Base-by-base conservation (phyloP, 2,797 vertebrate species). In the Oreochromis mossambicus region DNA sequence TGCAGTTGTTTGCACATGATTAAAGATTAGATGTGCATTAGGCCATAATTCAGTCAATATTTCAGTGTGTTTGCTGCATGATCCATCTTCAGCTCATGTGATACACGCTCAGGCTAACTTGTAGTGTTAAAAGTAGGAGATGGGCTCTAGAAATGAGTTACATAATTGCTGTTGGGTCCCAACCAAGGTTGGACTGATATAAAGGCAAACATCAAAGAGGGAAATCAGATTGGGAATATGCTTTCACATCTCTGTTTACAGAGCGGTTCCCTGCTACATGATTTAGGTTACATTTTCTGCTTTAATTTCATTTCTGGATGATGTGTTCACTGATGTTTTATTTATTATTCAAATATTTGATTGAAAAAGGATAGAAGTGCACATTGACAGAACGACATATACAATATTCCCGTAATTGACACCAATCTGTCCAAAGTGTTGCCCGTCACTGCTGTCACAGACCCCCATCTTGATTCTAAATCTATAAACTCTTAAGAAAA, bases 1-100 rank as follows among this genome's bases (percentile, higher is more conserved):
- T 84, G 66, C 61, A 78, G 79, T 85, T 91, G 87, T 87, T 83
- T 84, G 73, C 88, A 58, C 86, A 85, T 87, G 87, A 92, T 88
- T 94, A 41, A 91, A 91, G 91, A 93, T 94, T 92, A 91, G 82
- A 92, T 77, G 81, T 94, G 79, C 93, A 95, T 91, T 93, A 94
- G 87, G 70, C 55, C 17, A 80, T 86, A 68, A 85, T 86, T 29
- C 78, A 91, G 88, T 91, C 87, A 92, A 38, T 21, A 63, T 38
- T 38, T 68, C 85, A 73, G 77, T 86, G 11, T 73, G 50, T 32
- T 89, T 89, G 86, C 38, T 55, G 38, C 41, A 52, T 77, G 76
- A 83, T 93, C 85, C 86, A 84, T 84, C 66, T 85, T 87, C 82
- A 34, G 77, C 43, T 83, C 52, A 9, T n/a, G n/a, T 81, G 38